Percentiles rank a stretch among this genome's conserved stretches.
These are phyloP conservation scores for Petrocephalus microphthalmus DNA, from an alignment of 2,113 vertebrate species.

Conservation along the genomic window DNA sequence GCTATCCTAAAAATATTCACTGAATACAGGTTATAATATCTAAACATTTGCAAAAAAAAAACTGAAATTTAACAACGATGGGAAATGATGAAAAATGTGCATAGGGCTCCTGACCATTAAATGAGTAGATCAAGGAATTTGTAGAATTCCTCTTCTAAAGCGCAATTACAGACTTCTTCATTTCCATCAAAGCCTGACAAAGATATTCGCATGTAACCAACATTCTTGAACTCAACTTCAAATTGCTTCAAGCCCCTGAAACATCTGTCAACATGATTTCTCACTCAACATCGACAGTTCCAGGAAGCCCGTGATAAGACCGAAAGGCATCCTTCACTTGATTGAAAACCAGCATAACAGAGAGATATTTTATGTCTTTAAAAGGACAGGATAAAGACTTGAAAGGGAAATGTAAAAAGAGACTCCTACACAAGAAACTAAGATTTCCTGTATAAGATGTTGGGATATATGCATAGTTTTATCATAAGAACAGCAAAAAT, in stretches of 20 bases:
- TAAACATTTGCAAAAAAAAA: neutral
- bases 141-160: neutral
- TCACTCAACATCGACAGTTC: neutral
- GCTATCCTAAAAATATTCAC: neutral
- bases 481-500: neutral
- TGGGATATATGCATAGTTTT: neutral
- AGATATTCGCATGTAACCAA: neutral
- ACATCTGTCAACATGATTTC: neutral
- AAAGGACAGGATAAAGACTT: neutral
- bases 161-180: neutral
- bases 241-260: neutral
- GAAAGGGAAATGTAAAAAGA: neutral
- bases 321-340: neutral
- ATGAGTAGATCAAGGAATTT: neutral
- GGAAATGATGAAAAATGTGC: neutral
- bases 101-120: neutral
- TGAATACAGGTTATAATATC: neutral
- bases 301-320: neutral
- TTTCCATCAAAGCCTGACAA: neutral
- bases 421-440: neutral
- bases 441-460: neutral
- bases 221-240: neutral
- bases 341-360: neutral
- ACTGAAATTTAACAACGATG: neutral
- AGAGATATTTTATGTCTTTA: neutral